These are phyloP conservation scores for Psilopsiagon aurifrons DNA, from an alignment of 2,113 vertebrate genomes.

Conservation along the genomic window DNA sequence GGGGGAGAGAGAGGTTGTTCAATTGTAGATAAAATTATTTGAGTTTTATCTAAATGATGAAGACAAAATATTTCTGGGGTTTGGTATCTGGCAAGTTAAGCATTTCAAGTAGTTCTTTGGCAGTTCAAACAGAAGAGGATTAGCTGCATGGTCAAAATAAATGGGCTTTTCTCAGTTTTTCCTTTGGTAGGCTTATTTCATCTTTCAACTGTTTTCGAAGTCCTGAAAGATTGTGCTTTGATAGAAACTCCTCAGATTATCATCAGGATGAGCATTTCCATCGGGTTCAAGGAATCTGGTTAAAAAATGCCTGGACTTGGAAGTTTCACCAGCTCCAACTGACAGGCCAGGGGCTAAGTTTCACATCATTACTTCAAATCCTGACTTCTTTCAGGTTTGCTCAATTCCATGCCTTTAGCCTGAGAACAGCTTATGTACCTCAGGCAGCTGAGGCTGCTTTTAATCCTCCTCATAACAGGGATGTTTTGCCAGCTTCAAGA, in stretches of 20 bases:
- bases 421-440: background rate
- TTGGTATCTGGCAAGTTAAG: slow-evolving; percentile 10
- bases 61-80: background rate
- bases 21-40: background rate
- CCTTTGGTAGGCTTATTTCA: background rate
- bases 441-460: background rate
- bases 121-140: background rate
- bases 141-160: background rate
- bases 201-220: background rate
- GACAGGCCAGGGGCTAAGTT: background rate
- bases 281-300: background rate
- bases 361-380: background rate
- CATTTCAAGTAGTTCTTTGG: slow-evolving; percentile 6
- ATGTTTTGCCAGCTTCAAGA: background rate
- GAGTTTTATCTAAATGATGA: background rate
- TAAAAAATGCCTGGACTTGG: background rate
- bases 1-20: background rate
- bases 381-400: background rate
- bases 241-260: background rate
- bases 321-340: background rate
- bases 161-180: background rate
- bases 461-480: background rate
- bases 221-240: background rate
- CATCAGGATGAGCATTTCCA: background rate
- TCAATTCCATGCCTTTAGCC: background rate